These are phyloP conservation scores for Polyploca ridens DNA, from an alignment of 2,888 invertebrate genomes.

Conservation along the genomic window DNA sequence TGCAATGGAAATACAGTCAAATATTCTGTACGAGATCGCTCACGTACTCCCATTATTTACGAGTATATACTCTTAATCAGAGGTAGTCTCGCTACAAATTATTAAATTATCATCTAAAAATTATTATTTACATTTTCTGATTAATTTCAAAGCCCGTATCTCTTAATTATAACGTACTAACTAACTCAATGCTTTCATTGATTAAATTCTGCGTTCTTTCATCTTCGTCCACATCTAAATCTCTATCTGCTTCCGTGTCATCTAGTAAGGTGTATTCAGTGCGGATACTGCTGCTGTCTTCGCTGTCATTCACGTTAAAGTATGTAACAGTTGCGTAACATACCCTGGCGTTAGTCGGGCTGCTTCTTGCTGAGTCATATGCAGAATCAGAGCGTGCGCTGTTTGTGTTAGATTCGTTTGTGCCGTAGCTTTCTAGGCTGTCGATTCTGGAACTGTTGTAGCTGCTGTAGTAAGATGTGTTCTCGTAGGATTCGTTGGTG, in stretches of 20 bases:
- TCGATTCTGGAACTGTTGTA: slow-evolving; percentile 66
- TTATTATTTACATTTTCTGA: too few species aligned
- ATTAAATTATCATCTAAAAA: too few species aligned
- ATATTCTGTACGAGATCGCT: background rate
- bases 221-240: slow-evolving; percentile 53
- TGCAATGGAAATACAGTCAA: background rate
- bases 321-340: slow-evolving; percentile 77
- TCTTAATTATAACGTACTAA: slow-evolving; percentile 68
- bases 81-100: too few species aligned
- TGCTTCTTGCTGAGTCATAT: slow-evolving; percentile 73
- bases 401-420: slow-evolving; percentile 54
- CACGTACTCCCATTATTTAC: background rate
- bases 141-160: background rate
- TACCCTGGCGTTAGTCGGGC: slow-evolving; percentile 60
- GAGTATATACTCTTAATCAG: too few species aligned
- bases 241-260: slow-evolving; percentile 55
- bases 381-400: slow-evolving; percentile 69
- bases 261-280: slow-evolving; percentile 77
- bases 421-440: slow-evolving; percentile 60
- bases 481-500: slow-evolving; percentile 58
- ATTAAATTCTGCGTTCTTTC: slow-evolving; percentile 74
- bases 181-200: slow-evolving; percentile 75
- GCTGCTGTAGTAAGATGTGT: slow-evolving; percentile 61
- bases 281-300: slow-evolving; percentile 75
- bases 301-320: slow-evolving; percentile 76